Evolutionary conservation across 53 echinoderm and acorn worm species (phyloP).

Genomic region (Luidia sarsii): DNA sequence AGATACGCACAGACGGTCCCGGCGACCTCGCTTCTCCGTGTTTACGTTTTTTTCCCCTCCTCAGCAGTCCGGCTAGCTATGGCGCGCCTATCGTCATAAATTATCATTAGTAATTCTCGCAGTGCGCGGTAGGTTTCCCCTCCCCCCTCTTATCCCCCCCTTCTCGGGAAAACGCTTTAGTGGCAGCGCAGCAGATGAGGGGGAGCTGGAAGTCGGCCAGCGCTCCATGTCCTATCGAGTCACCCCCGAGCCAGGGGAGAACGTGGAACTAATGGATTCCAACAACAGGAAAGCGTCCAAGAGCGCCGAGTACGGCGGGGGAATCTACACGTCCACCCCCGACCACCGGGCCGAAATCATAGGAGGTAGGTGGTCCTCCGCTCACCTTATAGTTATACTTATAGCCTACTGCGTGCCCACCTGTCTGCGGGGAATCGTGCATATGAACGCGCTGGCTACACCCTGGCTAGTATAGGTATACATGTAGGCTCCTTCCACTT

Average conservation of each 20-base stretch:
- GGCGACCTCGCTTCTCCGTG: not conserved
- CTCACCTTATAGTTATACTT: no score
- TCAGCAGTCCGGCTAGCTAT: not conserved
- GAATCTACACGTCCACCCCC: conserved; percentile 4
- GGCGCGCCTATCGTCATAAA: conserved; percentile 21
- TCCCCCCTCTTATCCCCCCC: no score
- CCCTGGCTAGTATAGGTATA: no score
- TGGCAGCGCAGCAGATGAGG: not conserved
- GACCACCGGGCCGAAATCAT: conserved; percentile 34
- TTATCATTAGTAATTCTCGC: conserved; percentile 15
- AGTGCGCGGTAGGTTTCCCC: no score
- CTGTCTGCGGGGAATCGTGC: no score
- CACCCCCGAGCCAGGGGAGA: conserved; percentile 68
- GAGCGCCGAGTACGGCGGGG: not conserved
- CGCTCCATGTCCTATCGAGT: conserved; percentile 65
- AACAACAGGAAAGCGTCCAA: conserved; percentile 24
- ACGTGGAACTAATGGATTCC: conserved; percentile 73
- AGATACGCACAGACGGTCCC: not conserved
- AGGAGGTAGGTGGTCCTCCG: not conserved
- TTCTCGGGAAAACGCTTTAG: not conserved
- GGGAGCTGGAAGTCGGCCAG: not conserved
- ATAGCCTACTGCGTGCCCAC: no score
- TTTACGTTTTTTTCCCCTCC: not conserved
- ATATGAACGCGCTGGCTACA: no score
- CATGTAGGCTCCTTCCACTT: no score